phyloP scores from a whole-genome alignment of 1,140 invertebrate species.

The Hestina assimilis region DNA sequence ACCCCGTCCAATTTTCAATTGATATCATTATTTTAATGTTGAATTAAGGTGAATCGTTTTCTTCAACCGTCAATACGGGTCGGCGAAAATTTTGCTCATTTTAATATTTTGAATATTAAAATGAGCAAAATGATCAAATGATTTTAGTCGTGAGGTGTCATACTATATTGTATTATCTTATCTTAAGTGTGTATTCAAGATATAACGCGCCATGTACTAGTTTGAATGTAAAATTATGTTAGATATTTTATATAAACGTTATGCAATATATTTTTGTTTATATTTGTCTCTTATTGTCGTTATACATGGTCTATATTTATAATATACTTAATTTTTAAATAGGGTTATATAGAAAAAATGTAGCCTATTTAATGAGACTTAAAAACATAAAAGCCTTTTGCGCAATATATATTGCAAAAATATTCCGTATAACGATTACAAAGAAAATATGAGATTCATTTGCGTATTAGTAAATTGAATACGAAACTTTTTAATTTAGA shows the following conservation, averaged over 20 bases:
- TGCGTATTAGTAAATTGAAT: slow-evolving; percentile 2
- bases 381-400: slow-evolving; percentile 11
- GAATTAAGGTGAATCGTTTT: too few relatives aligned
- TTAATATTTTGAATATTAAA: too few relatives aligned
- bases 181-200: not conserved
- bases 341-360: not conserved
- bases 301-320: not conserved
- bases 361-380: slow-evolving; percentile 3
- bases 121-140: too few relatives aligned
- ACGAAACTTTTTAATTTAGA: not conserved
- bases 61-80: too few relatives aligned
- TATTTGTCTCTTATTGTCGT: not conserved
- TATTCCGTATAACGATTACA: not conserved
- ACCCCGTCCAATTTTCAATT: too few relatives aligned
- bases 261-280: not conserved
- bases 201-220: not conserved
- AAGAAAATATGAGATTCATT: slow-evolving; percentile 7
- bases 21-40: too few relatives aligned
- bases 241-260: not conserved
- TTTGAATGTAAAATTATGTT: not conserved
- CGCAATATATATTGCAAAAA: not conserved
- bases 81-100: too few relatives aligned
- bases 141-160: too few relatives aligned
- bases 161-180: not conserved
- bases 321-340: not conserved